A percentile compares a stretch with the other conserved stretches of the same genome.
Evolutionary conservation across 2,113 vertebrate genomes (phyloP).

Genomic region (Macrotis lagotis): DNA sequence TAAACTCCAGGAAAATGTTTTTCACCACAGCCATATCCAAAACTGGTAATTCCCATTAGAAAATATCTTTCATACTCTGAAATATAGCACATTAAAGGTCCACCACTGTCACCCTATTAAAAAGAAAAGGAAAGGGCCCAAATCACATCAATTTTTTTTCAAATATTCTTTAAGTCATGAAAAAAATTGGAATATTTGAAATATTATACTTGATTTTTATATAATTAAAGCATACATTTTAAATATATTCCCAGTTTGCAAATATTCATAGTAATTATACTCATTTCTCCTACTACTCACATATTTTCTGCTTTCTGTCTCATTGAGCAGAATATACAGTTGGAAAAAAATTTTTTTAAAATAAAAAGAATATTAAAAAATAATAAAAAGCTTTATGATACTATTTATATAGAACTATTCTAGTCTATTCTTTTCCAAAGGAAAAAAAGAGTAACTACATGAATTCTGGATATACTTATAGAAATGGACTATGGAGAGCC

Average conservation of each 20-base stretch:
- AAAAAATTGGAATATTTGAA: conserved; percentile 32
- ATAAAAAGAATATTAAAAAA: too few species aligned
- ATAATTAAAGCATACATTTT: conserved; percentile 21
- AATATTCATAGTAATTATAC: conserved; percentile 5
- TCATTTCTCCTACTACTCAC: background rate
- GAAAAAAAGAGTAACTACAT: too few species aligned
- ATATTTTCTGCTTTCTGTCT: background rate
- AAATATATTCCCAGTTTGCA: background rate
- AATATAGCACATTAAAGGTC: conserved; percentile 72
- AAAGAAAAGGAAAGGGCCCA: background rate
- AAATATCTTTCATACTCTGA: background rate
- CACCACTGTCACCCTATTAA: conserved; percentile 80
- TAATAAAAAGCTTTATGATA: background rate
- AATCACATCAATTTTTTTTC: conserved; percentile 45
- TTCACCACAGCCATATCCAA: conserved; percentile 68
- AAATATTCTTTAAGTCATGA: conserved; percentile 22
- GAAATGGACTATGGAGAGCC: too few species aligned
- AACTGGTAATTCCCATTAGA: conserved; percentile 76
- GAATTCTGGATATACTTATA: too few species aligned
- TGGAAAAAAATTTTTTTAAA: too few species aligned
- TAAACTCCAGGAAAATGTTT: conserved; percentile 70
- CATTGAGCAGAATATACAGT: background rate
- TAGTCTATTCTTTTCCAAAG: too few species aligned
- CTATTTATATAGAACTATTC: background rate
- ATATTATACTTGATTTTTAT: conserved; percentile 3